Evolutionary conservation across 2,888 invertebrate species (phyloP), one percentile per base, ranked within the genome.

Genomic region (Caenorhabditis zanzibari): DNA sequence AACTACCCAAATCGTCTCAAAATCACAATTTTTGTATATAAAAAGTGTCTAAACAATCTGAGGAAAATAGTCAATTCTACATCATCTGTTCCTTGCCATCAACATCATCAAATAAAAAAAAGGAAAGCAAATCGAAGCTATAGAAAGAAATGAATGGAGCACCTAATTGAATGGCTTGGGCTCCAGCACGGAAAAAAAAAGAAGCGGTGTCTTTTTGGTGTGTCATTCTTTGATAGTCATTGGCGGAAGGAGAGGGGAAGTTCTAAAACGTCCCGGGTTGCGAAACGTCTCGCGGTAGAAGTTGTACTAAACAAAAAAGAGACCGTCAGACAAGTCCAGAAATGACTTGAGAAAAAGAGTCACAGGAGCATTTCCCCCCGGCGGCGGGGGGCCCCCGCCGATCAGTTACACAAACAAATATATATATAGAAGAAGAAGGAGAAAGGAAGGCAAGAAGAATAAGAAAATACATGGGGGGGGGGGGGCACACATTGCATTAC

Each of bases 371-470:
- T n/a, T n/a, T n/a, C n/a, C n/a, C n/a, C n/a, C 24, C 4, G 12
- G 19, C 10, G 2, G 32, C 19, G 32, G n/a, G 4, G 14, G 19
- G 26, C 19, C 2, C 71, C 22, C 38, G 32, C 63, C 64, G 66
- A 75, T 75, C 75, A 75, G 75, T 75, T 75, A 75, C 75, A 75
- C 75, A 75, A 75, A 75, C 75, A 75, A 52, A 68, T 54, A 68
- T 66, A 66, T 66, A 66, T 4, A 32, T 6, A 32, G 32, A 66
- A 22, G 52, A 52, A 52, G 52, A 32, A 9, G 28, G n/a, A 22
- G 22, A 52, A 44, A 44, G 16, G 16, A 44, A 44, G 44, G 44
- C 44, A 52, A 52, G 24, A 24, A 19, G 52, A 24, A 52, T 22
- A 52, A 24, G 52, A 52, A 24, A 66, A 66, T 66, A 66, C 64